These are phyloP conservation scores for Chromis chromis DNA, from an alignment of 2,797 vertebrate genomes.

Conservation along the genomic window DNA sequence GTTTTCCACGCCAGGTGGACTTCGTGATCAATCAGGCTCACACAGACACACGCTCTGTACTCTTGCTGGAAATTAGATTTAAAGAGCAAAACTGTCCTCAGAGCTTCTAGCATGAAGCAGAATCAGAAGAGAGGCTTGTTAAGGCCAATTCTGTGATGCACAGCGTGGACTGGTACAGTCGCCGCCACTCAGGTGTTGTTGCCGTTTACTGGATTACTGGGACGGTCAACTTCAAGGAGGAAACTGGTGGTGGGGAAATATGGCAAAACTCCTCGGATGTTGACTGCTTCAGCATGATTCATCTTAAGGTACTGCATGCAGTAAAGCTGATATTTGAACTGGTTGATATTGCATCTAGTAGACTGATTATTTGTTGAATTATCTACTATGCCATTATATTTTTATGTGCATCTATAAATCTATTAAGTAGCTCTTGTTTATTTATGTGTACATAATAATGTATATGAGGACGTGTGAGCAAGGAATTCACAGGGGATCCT, in stretches of 20 bases:
- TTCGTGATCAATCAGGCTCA: constrained; percentile 47
- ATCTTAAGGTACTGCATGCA: constrained; percentile 43
- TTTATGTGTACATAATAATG: not conserved
- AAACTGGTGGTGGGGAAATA: constrained; percentile 18
- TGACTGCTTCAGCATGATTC: constrained; percentile 33
- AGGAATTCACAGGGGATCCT: not conserved
- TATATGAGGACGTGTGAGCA: not conserved
- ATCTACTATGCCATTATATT: not conserved
- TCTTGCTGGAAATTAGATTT: constrained; percentile 25
- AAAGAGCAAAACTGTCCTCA: constrained; percentile 15
- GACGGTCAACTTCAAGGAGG: constrained; percentile 22
- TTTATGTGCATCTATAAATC: not conserved
- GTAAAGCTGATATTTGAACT: not conserved
- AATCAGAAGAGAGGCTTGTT: constrained; percentile 33
- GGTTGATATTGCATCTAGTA: not conserved
- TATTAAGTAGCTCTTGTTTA: not conserved
- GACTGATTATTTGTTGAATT: not conserved
- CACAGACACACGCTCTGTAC: constrained; percentile 15
- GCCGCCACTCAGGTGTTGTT: constrained; percentile 16
- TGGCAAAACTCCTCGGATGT: constrained; percentile 27
- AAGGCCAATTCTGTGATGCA: constrained; percentile 39
- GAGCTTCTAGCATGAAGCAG: constrained; percentile 25
- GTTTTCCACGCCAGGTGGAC: constrained; percentile 59
- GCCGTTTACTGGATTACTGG: constrained; percentile 47
- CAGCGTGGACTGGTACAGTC: constrained; percentile 42